Evolutionary conservation across 2,113 vertebrate genomes (phyloP).

Genomic region (Rattus rattus): DNA sequence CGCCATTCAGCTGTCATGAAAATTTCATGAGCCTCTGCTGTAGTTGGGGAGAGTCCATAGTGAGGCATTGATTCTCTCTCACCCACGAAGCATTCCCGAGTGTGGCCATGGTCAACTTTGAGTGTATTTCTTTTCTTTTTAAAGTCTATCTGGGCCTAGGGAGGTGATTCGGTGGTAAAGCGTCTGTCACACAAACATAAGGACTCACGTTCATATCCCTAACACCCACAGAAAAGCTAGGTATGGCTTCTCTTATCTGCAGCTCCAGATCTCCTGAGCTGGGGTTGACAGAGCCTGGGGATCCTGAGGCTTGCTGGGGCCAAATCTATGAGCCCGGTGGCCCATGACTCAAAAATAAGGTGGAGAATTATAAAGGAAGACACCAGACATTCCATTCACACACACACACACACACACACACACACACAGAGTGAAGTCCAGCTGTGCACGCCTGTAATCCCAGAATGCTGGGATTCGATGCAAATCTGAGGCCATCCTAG

Average conservation of each 20-base stretch:
- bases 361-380: background rate
- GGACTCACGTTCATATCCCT: background rate
- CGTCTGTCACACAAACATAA: too few relatives aligned
- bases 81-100: background rate
- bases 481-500: background rate
- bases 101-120: background rate
- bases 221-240: background rate
- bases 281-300: background rate
- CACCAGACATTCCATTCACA: background rate
- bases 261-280: background rate
- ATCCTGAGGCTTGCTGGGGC: too few relatives aligned
- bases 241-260: background rate
- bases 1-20: conserved; percentile 1
- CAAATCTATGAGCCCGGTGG: background rate
- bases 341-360: background rate
- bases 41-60: background rate
- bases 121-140: background rate
- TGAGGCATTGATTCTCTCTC: background rate
- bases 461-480: background rate
- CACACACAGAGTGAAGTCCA: background rate
- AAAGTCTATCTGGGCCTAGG: background rate
- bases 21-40: background rate
- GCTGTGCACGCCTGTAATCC: background rate
- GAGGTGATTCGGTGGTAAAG: background rate
- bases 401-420: too few relatives aligned